Base-by-base conservation (phyloP, 2,888 invertebrate genomes). In the Diaphora mendica region DNA sequence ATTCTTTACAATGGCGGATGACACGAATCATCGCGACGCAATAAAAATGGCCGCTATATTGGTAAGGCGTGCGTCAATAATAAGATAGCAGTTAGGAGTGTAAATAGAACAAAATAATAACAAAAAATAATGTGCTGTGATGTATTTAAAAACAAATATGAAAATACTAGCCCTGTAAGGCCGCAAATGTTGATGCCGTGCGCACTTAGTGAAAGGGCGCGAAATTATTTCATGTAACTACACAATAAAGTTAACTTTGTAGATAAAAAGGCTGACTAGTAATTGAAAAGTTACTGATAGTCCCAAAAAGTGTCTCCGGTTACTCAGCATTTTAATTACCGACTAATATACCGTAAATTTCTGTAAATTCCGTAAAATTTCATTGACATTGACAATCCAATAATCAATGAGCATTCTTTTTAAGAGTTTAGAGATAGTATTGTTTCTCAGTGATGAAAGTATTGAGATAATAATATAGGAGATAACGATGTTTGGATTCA, bases 1-100 rank as follows among this genome's bases (percentile, higher is more conserved):
- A 88, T 81, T 88, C 89, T 91, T 92, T 92, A 89, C 93, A 95
- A 95, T 95, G 95, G 95, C 95, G 95, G 95, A 94, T 95, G 95
- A 95, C 95, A 95, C 95, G 95, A 95, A 93, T 93, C 94, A 93
- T 94, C 95, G 92, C 94, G 94, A 94, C 95, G 95, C 94, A 95
- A 95, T 95, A 95, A 95, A 95, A 92, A 95, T 95, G 95, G 95
- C 95, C 95, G 95, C 94, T 94, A 85, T 91, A 90, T 91, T 90
- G 95, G 95, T 95, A 95, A 95, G 95, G 95, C 95, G 94, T 93
- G 95, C 94, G 94, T 94, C 94, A 93, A 92, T 90, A 91, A 81
- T 89, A 89, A 83, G 88, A 89, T 86, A 89, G 87, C 87, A 89
- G 86, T 87, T 86, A 80, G 79, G 80, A 77, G 85, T 89, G 85